Evolutionary conservation across 2,113 vertebrate genomes (phyloP), one percentile per base, ranked within the genome.

Genomic region (Ia io): DNA sequence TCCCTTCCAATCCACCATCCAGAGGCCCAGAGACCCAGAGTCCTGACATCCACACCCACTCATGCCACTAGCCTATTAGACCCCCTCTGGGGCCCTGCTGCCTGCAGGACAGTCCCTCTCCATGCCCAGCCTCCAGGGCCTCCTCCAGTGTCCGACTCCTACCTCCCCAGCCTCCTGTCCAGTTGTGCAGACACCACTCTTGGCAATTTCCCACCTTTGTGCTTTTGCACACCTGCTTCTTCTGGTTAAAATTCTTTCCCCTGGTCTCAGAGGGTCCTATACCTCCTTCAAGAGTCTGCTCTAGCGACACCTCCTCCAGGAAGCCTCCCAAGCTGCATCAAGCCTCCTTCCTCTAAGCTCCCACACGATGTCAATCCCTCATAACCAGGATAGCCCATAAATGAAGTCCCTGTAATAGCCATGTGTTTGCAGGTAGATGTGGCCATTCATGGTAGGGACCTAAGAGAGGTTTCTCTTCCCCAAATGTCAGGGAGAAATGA

Each of bases 391-490:
- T 5, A 13, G 40, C 83, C 25, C 10, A 8, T 12, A 32, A 71
- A 79, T 1, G 17, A 32, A 2, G 20, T 20, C 3, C 7, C 17
- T 7, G 49, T 11, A 16, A 35, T 14, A 11, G 42, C n/a, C 18
- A 0, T 12, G 49, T 10, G 22, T 76, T 32, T 65, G n/a, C 20
- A 47, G 69, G 3, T 0, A 6, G 9, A 8, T 1, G 1, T 5
- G 5, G 88, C n/a, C 32, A 22, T 37, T 20, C 47, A 8, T 30
- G 11, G 22, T 18, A 35, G 56, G 44, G 17, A 5, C 14, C 1
- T 42, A 25, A 49, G 78, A 17, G 13, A 32, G 18, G 40, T 3
- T 22, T 28, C 56, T 59, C 10, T 49, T 65, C 61, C 30, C 47
- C 14, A 25, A 18, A 18, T 3, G 40, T 28, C 40, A 9, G 28